Evolutionary conservation across 1,140 invertebrate species (phyloP).

Genomic region (Ceratina japonica): DNA sequence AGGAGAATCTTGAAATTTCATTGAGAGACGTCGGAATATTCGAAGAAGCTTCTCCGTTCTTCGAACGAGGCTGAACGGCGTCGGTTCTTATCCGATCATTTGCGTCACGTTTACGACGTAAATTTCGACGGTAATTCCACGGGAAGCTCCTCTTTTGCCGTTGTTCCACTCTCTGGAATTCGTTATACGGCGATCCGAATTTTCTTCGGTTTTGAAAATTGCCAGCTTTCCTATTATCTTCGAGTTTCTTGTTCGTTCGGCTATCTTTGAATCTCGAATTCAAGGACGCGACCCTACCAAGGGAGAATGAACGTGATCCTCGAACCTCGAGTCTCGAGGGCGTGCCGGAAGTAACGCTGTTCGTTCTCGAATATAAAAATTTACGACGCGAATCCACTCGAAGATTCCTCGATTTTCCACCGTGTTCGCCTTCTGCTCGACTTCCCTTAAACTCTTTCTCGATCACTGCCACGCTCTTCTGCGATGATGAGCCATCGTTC

Average conservation of each 20-base stretch:
- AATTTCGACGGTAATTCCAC: neutral
- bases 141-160: neutral
- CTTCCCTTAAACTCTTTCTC: neutral
- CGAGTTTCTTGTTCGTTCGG: neutral
- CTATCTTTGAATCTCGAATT: neutral
- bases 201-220: neutral
- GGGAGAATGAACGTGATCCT: neutral
- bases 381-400: slow-evolving; percentile 26
- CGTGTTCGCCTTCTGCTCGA: slow-evolving; percentile 7
- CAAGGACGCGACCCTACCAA: neutral
- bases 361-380: slow-evolving; percentile 36
- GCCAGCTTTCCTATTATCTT: neutral
- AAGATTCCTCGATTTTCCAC: neutral
- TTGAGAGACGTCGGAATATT: neutral
- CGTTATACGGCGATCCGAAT: neutral
- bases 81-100: neutral
- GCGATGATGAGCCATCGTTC: neutral
- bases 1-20: neutral
- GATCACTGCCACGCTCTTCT: neutral
- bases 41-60: neutral
- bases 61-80: neutral
- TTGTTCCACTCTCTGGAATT: no score
- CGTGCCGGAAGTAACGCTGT: neutral
- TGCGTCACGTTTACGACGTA: slow-evolving; percentile 12
- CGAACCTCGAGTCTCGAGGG: neutral